phyloP scores from a whole-genome alignment of 2,797 vertebrate species.

The Xerus rutilus region DNA sequence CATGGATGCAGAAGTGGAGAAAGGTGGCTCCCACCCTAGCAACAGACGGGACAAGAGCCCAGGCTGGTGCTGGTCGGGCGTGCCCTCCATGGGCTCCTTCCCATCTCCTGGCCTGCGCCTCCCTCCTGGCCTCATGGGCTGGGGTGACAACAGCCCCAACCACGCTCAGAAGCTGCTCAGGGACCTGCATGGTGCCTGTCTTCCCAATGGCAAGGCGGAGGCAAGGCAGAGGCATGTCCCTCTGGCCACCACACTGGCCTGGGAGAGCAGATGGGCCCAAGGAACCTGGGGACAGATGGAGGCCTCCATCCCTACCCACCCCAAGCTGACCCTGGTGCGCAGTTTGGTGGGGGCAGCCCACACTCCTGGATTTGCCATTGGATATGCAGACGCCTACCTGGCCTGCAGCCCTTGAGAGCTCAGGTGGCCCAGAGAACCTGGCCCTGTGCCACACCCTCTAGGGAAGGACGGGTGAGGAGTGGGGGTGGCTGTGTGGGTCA shows the following conservation, averaged over 20 bases:
- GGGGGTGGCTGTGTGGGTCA: too few species aligned
- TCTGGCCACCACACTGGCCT: rapidly evolving
- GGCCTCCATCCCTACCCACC: too few species aligned
- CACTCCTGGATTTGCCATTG: too few species aligned
- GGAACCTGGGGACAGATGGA: not conserved
- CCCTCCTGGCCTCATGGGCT: not conserved
- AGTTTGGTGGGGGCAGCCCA: not conserved
- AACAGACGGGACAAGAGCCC: not conserved
- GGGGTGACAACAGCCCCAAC: too few species aligned
- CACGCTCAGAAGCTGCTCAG: not conserved
- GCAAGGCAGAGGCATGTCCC: rapidly evolving
- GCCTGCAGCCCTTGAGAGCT: not conserved
- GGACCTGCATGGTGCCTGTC: too few species aligned
- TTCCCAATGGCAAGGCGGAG: not conserved
- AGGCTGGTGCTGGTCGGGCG: too few species aligned
- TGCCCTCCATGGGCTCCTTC: not conserved
- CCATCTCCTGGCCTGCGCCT: not conserved
- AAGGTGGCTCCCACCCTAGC: too few species aligned
- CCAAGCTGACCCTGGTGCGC: not conserved
- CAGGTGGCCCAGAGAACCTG: not conserved
- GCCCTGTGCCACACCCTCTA: not conserved
- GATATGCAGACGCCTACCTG: not conserved
- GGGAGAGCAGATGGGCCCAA: not conserved
- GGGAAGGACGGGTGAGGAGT: not conserved
- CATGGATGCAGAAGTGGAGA: rapidly evolving